Percentiles rank a stretch among this genome's conserved stretches.
Evolutionary conservation across 2,888 invertebrate species (phyloP).

Genomic region (Exephanes ischioxanthus): DNA sequence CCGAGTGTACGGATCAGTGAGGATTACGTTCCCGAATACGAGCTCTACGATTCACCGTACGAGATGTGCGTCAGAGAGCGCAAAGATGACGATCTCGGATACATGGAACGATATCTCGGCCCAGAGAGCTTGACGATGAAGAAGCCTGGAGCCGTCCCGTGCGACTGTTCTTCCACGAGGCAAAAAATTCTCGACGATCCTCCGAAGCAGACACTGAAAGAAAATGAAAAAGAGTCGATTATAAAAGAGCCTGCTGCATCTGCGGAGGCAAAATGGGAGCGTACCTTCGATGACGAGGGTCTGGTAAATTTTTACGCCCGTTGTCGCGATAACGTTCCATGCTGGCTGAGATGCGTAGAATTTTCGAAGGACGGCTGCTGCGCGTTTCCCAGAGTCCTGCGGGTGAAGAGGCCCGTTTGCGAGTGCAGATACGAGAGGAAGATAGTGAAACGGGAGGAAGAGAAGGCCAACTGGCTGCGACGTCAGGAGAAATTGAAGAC

Average conservation of each 20-base stretch:
- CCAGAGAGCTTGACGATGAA: slow-evolving; percentile 64
- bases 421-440: slow-evolving; percentile 80
- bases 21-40: slow-evolving; percentile 81
- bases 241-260: slow-evolving; percentile 23
- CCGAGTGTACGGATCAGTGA: slow-evolving; percentile 77
- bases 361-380: slow-evolving; percentile 66
- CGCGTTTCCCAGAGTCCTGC: slow-evolving; percentile 63
- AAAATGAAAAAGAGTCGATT: slow-evolving; percentile 40
- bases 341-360: slow-evolving; percentile 74
- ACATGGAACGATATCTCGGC: slow-evolving; percentile 66
- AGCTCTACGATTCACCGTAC: slow-evolving; percentile 74
- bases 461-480: slow-evolving; percentile 70
- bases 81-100: slow-evolving; percentile 63
- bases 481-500: slow-evolving; percentile 73
- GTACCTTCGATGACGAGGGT: slow-evolving; percentile 72
- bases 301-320: slow-evolving; percentile 75
- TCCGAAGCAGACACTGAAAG: not conserved
- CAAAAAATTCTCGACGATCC: slow-evolving; percentile 46
- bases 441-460: slow-evolving; percentile 76
- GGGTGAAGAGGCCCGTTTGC: slow-evolving; percentile 78
- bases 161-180: slow-evolving; percentile 65
- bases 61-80: slow-evolving; percentile 69
- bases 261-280: slow-evolving; percentile 67
- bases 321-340: slow-evolving; percentile 70
- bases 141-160: slow-evolving; percentile 53